Conservation (phyloP, 2,797 vertebrate genomes). For the Melanogrammus aeglefinus region DNA sequence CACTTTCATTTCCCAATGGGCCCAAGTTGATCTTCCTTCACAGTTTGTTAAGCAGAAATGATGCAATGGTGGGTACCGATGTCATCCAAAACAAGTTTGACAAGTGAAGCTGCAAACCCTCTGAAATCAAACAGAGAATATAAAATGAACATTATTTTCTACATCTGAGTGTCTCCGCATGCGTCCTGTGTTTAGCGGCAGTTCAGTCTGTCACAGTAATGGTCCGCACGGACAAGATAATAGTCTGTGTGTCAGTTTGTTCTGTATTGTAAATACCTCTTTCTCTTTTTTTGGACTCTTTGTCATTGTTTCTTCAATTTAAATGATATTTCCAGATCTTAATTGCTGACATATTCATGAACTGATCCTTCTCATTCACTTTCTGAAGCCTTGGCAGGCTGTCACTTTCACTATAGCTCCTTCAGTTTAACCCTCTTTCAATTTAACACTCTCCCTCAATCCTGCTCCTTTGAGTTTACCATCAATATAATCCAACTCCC, state of each 20-base stretch:
- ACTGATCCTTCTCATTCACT: background rate
- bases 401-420: background rate
- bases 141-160: slow-evolving; percentile 51
- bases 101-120: slow-evolving; percentile 29
- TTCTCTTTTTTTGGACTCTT: background rate
- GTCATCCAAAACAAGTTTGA: slow-evolving; percentile 44
- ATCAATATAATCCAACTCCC: background rate
- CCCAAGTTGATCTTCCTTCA: slow-evolving; percentile 36
- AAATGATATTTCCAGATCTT: background rate
- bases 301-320: background rate
- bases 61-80: slow-evolving; percentile 25
- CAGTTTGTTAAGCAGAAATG: slow-evolving; percentile 36
- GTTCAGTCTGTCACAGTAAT: slow-evolving; percentile 34
- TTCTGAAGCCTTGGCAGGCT: background rate
- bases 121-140: slow-evolving; percentile 48
- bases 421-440: background rate
- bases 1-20: slow-evolving; percentile 25
- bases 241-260: background rate
- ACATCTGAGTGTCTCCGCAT: slow-evolving; percentile 35
- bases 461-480: background rate
- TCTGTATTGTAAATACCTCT: slow-evolving; percentile 1
- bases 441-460: background rate
- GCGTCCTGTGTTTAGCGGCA: slow-evolving; percentile 28
- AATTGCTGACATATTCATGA: background rate
- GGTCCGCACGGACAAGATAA: background rate